Percentiles rank a stretch among this genome's conserved stretches.
phyloP scores from a whole-genome alignment of 2,797 vertebrate species.

The Australoheros facetus region DNA sequence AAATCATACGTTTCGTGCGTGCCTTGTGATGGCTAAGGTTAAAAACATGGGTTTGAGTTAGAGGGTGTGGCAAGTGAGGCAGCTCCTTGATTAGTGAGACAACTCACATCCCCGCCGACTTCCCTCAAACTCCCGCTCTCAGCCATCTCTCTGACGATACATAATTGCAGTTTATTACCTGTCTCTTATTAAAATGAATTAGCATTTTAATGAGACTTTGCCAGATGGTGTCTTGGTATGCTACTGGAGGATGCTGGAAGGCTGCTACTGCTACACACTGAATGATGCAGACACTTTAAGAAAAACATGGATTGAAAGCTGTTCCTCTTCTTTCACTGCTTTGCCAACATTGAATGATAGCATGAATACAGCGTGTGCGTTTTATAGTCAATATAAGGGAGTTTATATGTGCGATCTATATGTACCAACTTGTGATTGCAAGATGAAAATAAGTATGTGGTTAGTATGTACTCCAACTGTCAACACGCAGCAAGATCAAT shows the following conservation, averaged over 20 bases:
- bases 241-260: constrained; percentile 67
- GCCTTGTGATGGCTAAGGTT: constrained; percentile 49
- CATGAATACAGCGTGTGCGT: not conserved
- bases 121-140: constrained; percentile 71
- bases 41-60: constrained; percentile 55
- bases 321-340: constrained; percentile 19
- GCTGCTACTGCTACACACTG: constrained; percentile 52
- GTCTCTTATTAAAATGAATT: constrained; percentile 90
- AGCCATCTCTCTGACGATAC: constrained; percentile 79
- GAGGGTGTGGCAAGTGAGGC: constrained; percentile 48
- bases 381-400: not conserved
- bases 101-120: constrained; percentile 63
- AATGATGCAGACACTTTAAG: constrained; percentile 37
- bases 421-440: constrained; percentile 25
- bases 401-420: constrained; percentile 4
- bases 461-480: constrained; percentile 39
- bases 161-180: constrained; percentile 90
- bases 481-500: constrained; percentile 63
- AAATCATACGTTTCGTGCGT: constrained; percentile 41
- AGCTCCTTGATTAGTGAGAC: constrained; percentile 70
- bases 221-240: constrained; percentile 83
- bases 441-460: constrained; percentile 31
- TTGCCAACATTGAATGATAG: constrained; percentile 24
- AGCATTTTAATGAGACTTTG: constrained; percentile 86
- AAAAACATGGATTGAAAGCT: constrained; percentile 29